Conservation (phyloP, 2,113 vertebrate species). For the Baryphthengus martii region DNA sequence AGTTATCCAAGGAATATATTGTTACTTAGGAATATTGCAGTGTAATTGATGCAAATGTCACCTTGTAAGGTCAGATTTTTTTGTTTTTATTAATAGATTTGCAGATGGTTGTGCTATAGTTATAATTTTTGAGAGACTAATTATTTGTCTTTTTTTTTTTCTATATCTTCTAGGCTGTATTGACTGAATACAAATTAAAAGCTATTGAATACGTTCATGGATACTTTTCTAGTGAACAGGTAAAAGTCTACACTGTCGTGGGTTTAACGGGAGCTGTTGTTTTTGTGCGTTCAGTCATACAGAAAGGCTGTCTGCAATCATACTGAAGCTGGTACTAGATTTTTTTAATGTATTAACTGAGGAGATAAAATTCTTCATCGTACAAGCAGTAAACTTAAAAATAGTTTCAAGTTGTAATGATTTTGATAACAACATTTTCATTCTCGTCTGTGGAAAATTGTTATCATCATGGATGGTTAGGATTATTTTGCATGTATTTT, state of each 20-base stretch:
- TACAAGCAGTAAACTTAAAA: neutral
- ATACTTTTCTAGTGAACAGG: conserved; percentile 98
- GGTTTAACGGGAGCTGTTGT: neutral
- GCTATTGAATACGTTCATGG: conserved; percentile 97
- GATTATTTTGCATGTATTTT: neutral
- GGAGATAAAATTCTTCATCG: neutral
- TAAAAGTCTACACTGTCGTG: conserved; percentile 42
- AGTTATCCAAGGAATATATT: neutral
- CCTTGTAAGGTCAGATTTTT: neutral
- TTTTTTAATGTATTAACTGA: neutral
- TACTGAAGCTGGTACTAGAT: neutral
- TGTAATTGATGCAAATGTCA: neutral
- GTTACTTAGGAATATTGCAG: neutral
- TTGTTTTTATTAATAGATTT: neutral
- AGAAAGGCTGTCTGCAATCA: neutral
- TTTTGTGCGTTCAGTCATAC: neutral
- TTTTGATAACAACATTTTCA: neutral
- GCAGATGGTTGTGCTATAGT: neutral
- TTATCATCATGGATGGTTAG: neutral
- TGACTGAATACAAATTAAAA: conserved; percentile 95
- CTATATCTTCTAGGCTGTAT: conserved; percentile 83
- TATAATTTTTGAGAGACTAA: neutral
- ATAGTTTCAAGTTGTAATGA: neutral
- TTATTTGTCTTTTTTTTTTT: neutral
- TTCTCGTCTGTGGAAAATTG: neutral